Base-by-base conservation (phyloP, 2,797 vertebrate species). In the Esox masquinongy region DNA sequence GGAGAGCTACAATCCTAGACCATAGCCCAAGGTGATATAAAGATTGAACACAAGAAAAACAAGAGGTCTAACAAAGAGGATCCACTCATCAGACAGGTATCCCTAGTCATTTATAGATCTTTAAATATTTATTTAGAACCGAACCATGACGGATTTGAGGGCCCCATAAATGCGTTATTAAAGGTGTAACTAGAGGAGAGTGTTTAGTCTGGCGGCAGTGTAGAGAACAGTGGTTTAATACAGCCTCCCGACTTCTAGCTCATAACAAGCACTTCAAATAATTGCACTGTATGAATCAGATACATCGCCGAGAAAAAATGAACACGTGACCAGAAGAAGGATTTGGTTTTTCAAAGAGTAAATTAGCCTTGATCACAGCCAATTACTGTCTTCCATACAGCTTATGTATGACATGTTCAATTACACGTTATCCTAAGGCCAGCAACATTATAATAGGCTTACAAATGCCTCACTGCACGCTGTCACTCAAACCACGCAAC, bases 121-220 rank as follows among this genome's bases (percentile, higher is more conserved):
- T 83, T 76, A 84, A 84, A 53, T 8, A 78, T 87, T 83, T 80
- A 85, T 84, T 81, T 81, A 81, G 85, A 72, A 87, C 72, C 66
- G 73, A 66, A 43, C 78, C 75, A 80, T 1, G 0, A 70, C 61
- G 17, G 19, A 80, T 76, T 76, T 68, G 24, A 82, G 64, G 22
- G 74, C 24, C 51, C 49, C n/a, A 8, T 78, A 49, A 9, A 70
- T 72, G 74, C 85, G 75, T 85, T 85, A 79, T 77, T 83, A 39
- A 73, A 79, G 14, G 50, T 90, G 80, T 43, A 88, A 90, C 53
- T 70, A 56, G 5, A 22, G 47, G 29, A 5, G 19, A 49, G 22
- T 87, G 84, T 89, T 89, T 86, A 86, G 85, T 87, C 79, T 86
- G 75, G 77, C 72, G 61, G 72, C 72, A 72, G 63, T 64, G 79